These are phyloP conservation scores for Onchidella celtica DNA, from an alignment of 2,888 invertebrate genomes.

Conservation along the genomic window DNA sequence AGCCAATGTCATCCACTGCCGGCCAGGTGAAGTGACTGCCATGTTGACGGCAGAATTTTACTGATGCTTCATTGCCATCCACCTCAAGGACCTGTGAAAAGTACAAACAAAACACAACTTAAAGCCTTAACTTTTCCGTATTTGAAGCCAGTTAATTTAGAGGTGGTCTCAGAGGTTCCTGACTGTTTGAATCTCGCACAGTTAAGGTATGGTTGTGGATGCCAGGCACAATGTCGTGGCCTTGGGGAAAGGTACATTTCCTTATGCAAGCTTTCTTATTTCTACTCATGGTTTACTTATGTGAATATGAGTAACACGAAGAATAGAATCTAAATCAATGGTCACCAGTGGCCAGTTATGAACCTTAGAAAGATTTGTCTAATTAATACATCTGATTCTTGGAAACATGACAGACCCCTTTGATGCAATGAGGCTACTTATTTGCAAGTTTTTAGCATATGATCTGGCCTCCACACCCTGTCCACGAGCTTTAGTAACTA, in stretches of 20 bases:
- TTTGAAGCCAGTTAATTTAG: neutral
- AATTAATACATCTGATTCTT: neutral
- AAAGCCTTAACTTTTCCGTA: neutral
- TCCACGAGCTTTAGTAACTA: neutral
- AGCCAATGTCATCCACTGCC: slow-evolving; percentile 3
- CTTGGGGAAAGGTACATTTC: neutral
- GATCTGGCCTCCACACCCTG: neutral
- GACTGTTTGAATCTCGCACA: neutral
- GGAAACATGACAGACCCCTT: neutral
- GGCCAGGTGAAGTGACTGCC: slow-evolving; percentile 15
- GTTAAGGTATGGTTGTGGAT: neutral
- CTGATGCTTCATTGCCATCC: neutral
- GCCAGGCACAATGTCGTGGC: neutral
- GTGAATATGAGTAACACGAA: neutral
- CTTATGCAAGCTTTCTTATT: neutral
- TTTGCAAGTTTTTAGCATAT: neutral
- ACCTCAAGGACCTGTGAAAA: slow-evolving; percentile 2
- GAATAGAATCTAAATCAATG: neutral
- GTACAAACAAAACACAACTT: neutral
- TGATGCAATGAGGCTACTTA: neutral
- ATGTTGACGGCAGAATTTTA: slow-evolving; percentile 6
- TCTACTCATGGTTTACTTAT: neutral
- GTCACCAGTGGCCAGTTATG: neutral
- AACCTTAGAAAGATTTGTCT: neutral
- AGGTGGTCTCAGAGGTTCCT: neutral